phyloP scores from a whole-genome alignment of 2,797 vertebrate species.

The Acomys russatus region DNA sequence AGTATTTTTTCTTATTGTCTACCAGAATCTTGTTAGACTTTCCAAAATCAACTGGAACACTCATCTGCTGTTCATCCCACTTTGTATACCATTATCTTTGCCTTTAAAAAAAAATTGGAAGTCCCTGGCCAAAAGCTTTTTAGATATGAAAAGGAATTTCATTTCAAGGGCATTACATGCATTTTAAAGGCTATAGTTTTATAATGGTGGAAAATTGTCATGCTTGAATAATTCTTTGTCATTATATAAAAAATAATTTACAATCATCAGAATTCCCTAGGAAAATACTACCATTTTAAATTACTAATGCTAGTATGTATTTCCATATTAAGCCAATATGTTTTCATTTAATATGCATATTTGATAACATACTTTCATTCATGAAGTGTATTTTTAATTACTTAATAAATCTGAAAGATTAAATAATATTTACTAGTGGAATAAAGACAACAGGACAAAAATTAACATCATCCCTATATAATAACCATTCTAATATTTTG shows the following conservation, averaged over 20 bases:
- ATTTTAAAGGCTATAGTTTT: conserved; percentile 29
- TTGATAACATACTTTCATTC: conserved; percentile 44
- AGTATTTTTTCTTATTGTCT: background rate
- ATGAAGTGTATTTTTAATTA: background rate
- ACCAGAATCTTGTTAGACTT: background rate
- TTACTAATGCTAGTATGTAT: background rate
- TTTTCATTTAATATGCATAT: conserved; percentile 15
- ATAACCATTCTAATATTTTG: conserved; percentile 19
- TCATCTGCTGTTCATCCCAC: background rate
- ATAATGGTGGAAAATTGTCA: background rate
- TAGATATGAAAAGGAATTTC: background rate
- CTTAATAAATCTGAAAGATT: background rate
- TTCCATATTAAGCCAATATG: background rate
- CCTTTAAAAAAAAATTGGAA: background rate
- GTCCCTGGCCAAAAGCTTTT: background rate
- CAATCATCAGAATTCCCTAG: background rate
- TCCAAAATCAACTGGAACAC: conserved; percentile 16
- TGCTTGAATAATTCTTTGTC: conserved; percentile 19
- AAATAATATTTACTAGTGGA: conserved; percentile 49
- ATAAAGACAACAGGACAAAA: background rate
- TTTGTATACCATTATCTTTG: background rate
- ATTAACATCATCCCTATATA: background rate
- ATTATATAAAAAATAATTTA: conserved; percentile 15
- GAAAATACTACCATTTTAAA: conserved; percentile 31
- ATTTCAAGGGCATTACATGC: background rate